phyloP scores from a whole-genome alignment of 2,113 vertebrate genomes.

The Meles meles region DNA sequence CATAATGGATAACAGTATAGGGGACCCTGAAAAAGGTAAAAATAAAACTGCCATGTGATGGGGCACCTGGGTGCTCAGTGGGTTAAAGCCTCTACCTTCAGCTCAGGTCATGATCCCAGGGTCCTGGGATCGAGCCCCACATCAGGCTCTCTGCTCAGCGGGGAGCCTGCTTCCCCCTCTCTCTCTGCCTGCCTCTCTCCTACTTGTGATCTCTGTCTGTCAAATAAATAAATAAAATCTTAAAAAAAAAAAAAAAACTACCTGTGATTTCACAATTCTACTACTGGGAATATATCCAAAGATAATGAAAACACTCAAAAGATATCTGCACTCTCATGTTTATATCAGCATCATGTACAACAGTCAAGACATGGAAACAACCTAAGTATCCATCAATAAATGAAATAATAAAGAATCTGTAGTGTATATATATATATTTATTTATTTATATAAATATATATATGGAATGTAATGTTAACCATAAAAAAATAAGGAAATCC shows the following conservation, averaged over 20 bases:
- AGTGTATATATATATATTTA: accelerated
- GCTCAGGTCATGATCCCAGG: too few relatives aligned
- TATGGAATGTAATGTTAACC: not conserved
- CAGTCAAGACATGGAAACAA: not conserved
- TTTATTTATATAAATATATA: too few relatives aligned
- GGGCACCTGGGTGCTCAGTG: too few relatives aligned
- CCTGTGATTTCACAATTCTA: not conserved
- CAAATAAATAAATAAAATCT: too few relatives aligned
- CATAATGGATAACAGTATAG: not conserved
- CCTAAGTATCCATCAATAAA: not conserved
- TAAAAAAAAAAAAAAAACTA: too few relatives aligned
- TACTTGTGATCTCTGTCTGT: too few relatives aligned
- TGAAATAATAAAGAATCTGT: not conserved
- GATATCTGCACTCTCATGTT: not conserved
- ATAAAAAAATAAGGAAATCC: not conserved
- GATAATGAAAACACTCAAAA: not conserved
- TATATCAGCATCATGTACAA: not conserved
- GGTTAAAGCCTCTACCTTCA: too few relatives aligned
- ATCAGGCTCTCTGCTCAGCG: too few relatives aligned
- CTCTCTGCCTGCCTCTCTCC: too few relatives aligned
- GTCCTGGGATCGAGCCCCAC: too few relatives aligned
- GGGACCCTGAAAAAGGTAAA: not conserved
- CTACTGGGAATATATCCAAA: not conserved
- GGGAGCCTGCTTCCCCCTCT: too few relatives aligned
- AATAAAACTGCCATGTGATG: not conserved